Percentiles rank a stretch among this genome's conserved stretches.
These are phyloP conservation scores for Cyanoderma ruficeps DNA, from an alignment of 2,113 vertebrate genomes.

Conservation along the genomic window DNA sequence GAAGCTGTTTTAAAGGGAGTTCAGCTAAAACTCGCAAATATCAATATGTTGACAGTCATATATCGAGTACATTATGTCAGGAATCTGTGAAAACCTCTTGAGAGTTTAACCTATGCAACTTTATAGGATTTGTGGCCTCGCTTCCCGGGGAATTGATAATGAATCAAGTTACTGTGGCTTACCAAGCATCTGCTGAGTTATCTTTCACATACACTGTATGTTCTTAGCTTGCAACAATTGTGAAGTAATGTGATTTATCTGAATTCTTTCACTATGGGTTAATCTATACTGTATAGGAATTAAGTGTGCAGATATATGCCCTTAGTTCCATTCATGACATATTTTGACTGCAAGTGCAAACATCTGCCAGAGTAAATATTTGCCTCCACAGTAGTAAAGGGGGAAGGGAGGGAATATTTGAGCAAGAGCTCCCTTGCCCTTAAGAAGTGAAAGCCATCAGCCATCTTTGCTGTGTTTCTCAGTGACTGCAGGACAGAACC, in stretches of 20 bases:
- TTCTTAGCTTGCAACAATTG: background rate
- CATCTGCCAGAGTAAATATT: background rate
- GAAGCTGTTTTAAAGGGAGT: background rate
- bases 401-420: background rate
- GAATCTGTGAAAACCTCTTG: background rate
- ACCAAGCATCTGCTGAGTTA: background rate
- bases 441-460: background rate
- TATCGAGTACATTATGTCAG: background rate
- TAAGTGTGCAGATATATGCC: background rate
- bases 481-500: background rate
- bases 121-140: background rate
- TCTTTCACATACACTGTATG: background rate
- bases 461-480: background rate
- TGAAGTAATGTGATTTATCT: background rate
- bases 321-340: background rate
- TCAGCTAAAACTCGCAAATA: background rate
- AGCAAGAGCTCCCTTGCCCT: background rate
- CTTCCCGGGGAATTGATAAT: background rate
- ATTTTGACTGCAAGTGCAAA: background rate
- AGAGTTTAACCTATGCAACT: background rate
- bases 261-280: background rate
- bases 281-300: background rate
- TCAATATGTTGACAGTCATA: background rate
- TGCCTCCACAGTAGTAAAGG: background rate
- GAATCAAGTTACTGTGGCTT: background rate